These are phyloP conservation scores for Bembecia ichneumoniformis DNA, from an alignment of 2,888 invertebrate genomes.

Conservation along the genomic window DNA sequence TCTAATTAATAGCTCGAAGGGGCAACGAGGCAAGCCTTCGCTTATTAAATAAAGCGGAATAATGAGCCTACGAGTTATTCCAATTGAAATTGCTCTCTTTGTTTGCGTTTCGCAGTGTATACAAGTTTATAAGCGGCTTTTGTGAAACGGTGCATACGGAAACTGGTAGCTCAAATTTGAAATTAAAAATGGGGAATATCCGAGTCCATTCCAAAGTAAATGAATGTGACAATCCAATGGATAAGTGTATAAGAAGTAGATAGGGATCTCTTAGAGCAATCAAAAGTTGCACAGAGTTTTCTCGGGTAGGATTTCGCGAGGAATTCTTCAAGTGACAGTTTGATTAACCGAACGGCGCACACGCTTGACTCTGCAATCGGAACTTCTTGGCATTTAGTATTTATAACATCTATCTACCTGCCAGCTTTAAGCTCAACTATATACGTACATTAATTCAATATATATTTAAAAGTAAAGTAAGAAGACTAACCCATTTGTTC, in stretches of 20 bases:
- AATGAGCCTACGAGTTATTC: slow-evolving; percentile 33
- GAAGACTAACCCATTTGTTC: not conserved
- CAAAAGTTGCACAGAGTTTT: slow-evolving; percentile 67
- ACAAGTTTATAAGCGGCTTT: slow-evolving; percentile 5
- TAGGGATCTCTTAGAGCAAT: slow-evolving; percentile 58
- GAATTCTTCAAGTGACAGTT: slow-evolving; percentile 73
- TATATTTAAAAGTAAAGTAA: not conserved
- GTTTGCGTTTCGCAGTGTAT: slow-evolving; percentile 5
- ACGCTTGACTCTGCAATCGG: slow-evolving; percentile 44
- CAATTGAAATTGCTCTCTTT: slow-evolving; percentile 29
- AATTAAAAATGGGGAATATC: too few relatives aligned
- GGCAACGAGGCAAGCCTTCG: slow-evolving; percentile 43
- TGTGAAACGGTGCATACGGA: too few relatives aligned
- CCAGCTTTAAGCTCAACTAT: too few relatives aligned
- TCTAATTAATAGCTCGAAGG: slow-evolving; percentile 64
- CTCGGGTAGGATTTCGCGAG: slow-evolving; percentile 63
- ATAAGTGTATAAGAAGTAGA: slow-evolving; percentile 48
- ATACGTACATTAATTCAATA: too few relatives aligned
- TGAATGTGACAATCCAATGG: slow-evolving; percentile 59
- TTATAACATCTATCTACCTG: slow-evolving; percentile 35
- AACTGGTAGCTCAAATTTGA: too few relatives aligned
- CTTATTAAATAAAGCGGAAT: slow-evolving; percentile 54
- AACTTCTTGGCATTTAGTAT: slow-evolving; percentile 51
- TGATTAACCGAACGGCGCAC: slow-evolving; percentile 70
- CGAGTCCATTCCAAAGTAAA: slow-evolving; percentile 16